These are phyloP conservation scores for Lepidurus apus DNA, from an alignment of 1,140 invertebrate species.

Conservation along the genomic window DNA sequence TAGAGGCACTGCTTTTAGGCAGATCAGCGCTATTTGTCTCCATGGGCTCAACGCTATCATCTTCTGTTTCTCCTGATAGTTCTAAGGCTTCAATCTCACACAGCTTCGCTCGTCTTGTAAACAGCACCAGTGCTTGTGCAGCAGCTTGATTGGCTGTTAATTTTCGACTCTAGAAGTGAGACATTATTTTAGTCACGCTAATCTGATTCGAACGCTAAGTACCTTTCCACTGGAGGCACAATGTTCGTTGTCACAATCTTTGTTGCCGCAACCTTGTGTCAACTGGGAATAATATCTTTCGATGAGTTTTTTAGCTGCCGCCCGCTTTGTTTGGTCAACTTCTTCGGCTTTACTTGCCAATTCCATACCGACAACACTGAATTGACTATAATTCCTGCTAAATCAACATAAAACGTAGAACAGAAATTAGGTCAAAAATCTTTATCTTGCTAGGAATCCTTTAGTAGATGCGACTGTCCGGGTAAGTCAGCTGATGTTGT, in stretches of 20 bases:
- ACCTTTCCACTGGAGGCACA: conserved; percentile 85
- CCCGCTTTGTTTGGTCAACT: conserved; percentile 64
- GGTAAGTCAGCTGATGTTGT: not conserved
- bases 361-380: not conserved
- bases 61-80: not conserved
- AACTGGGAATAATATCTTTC: conserved; percentile 89
- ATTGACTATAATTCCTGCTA: not conserved
- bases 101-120: conserved; percentile 72
- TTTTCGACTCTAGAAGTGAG: conserved; percentile 54
- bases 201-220: conserved; percentile 37
- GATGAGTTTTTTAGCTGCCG: conserved; percentile 78
- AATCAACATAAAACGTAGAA: not conserved
- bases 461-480: not conserved
- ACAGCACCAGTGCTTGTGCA: conserved; percentile 75
- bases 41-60: not conserved
- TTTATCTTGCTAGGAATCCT: not conserved
- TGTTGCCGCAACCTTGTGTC: conserved; percentile 81
- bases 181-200: conserved; percentile 23
- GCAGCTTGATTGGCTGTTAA: conserved; percentile 81
- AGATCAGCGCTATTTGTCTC: not conserved
- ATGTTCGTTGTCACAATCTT: conserved; percentile 71
- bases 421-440: not conserved
- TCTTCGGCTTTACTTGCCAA: conserved; percentile 26
- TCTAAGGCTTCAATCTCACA: conserved; percentile 54
- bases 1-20: conserved; percentile 27